Evolutionary conservation across 2,797 vertebrate genomes (phyloP).

Genomic region (Lateolabrax maculatus): DNA sequence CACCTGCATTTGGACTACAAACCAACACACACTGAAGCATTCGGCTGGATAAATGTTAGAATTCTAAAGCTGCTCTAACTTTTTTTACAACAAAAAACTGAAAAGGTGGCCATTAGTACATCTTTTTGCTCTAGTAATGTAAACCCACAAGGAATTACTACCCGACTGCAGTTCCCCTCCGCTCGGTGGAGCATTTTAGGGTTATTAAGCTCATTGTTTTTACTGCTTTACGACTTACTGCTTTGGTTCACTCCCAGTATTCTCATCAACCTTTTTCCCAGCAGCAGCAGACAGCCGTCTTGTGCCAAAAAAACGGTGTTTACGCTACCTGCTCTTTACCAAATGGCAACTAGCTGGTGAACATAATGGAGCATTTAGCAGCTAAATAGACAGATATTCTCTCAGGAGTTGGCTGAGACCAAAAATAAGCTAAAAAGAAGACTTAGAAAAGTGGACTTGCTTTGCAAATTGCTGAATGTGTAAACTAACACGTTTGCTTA

Average conservation of each 20-base stretch:
- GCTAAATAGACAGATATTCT: not conserved
- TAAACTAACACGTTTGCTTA: not conserved
- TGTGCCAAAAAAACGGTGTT: not conserved
- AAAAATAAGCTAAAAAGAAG: not conserved
- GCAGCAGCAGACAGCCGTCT: not conserved
- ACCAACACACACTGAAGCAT: conserved; percentile 22
- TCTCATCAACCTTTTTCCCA: not conserved
- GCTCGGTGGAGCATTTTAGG: not conserved
- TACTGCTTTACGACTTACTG: not conserved
- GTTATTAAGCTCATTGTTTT: not conserved
- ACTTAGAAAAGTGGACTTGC: not conserved
- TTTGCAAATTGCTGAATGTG: not conserved
- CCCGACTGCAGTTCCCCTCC: not conserved
- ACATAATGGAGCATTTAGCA: not conserved
- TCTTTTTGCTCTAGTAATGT: not conserved
- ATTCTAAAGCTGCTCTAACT: conserved; percentile 7
- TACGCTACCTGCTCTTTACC: not conserved
- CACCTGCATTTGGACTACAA: conserved; percentile 38
- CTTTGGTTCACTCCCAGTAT: not conserved
- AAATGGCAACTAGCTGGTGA: not conserved
- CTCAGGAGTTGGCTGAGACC: not conserved
- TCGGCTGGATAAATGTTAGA: conserved; percentile 2
- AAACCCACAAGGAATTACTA: not conserved
- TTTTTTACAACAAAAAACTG: not conserved
- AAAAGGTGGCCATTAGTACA: not conserved